These are phyloP conservation scores for Papilio gigon DNA, from an alignment of 2,888 invertebrate genomes.

Conservation along the genomic window DNA sequence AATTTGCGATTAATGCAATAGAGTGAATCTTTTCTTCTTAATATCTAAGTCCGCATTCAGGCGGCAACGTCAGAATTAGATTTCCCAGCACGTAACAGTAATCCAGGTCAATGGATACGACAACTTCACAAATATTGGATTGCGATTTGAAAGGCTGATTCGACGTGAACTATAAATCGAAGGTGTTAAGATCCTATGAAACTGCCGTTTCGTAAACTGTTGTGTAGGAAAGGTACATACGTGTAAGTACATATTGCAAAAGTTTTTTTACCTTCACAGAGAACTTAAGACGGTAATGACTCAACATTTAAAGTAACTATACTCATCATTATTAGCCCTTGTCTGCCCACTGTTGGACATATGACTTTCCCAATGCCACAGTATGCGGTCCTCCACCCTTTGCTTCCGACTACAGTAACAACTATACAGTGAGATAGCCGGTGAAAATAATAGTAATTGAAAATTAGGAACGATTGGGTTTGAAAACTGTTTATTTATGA, in stretches of 20 bases:
- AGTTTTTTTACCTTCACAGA: not conserved
- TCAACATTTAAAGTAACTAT: not conserved
- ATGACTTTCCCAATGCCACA: no score
- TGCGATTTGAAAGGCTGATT: constrained; percentile 14
- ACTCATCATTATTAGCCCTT: no score
- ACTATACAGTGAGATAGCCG: no score
- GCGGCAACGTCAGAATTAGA: not conserved
- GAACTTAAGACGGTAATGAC: not conserved
- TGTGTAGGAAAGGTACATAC: not conserved
- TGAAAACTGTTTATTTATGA: no score
- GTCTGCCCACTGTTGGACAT: no score
- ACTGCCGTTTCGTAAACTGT: not conserved
- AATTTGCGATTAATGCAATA: not conserved
- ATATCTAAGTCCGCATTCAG: not conserved
- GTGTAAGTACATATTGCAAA: not conserved
- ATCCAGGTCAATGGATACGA: constrained; percentile 8
- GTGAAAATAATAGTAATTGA: no score
- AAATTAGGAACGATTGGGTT: no score
- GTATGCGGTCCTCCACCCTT: no score
- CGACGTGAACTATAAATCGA: constrained; percentile 5
- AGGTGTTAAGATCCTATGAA: not conserved
- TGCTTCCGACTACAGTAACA: no score
- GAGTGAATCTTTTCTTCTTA: not conserved
- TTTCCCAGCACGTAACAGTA: constrained; percentile 14
- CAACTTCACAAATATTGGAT: constrained; percentile 5